Conservation (phyloP, 2,888 invertebrate species). For the Auanema sp. region DNA sequence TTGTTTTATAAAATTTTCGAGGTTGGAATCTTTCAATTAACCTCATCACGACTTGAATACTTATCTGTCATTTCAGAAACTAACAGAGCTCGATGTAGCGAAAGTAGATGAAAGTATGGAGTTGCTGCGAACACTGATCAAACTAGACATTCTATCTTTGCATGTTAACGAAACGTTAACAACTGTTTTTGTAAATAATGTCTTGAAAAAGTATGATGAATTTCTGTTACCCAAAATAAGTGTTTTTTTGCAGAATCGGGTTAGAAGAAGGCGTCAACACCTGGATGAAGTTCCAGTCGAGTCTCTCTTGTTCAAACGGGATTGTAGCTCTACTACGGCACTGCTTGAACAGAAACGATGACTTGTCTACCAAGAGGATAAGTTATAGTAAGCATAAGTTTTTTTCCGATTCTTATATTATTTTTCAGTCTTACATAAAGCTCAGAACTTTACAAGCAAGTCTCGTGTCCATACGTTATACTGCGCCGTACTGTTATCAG, state of each 20-base stretch:
- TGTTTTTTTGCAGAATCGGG: slow-evolving; percentile 33
- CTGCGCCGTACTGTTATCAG: slow-evolving; percentile 36
- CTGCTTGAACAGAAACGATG: slow-evolving; percentile 24
- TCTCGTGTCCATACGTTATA: slow-evolving; percentile 39
- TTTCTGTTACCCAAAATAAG: not conserved
- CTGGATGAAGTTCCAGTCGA: slow-evolving; percentile 51
- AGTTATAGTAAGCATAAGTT: no score
- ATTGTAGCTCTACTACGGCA: slow-evolving; percentile 42
- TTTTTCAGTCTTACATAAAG: slow-evolving; percentile 46
- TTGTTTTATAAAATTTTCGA: slow-evolving; percentile 37
- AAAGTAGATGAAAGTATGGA: slow-evolving; percentile 45
- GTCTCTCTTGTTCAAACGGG: slow-evolving; percentile 45
- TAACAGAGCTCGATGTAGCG: slow-evolving; percentile 19
- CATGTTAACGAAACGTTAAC: slow-evolving; percentile 49
- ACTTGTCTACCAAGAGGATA: slow-evolving; percentile 13
- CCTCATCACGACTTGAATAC: not conserved
- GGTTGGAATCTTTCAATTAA: slow-evolving; percentile 5
- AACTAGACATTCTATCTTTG: slow-evolving; percentile 41
- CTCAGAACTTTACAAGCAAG: slow-evolving; percentile 41
- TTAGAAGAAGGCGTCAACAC: slow-evolving; percentile 49
- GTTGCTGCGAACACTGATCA: slow-evolving; percentile 43
- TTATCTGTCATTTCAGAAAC: slow-evolving; percentile 19
- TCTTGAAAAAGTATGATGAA: slow-evolving; percentile 28
- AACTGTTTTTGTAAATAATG: slow-evolving; percentile 33
- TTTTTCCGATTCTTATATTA: slow-evolving; percentile 38